Evolutionary conservation across 2,888 invertebrate species (phyloP).

Genomic region (Orchesellides sinensis): DNA sequence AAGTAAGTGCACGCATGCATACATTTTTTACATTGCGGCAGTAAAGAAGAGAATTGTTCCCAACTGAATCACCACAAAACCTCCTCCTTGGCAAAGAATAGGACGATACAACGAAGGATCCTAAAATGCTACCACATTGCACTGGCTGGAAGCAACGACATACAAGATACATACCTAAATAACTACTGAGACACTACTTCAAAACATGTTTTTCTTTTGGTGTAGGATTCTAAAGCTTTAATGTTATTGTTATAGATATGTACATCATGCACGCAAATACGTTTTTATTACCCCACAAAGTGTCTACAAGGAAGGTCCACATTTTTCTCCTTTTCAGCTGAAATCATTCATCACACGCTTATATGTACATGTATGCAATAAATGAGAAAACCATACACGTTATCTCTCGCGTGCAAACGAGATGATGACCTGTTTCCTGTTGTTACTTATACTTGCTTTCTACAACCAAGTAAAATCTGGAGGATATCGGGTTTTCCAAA

Average conservation of each 20-base stretch:
- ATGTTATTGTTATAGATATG: conserved; percentile 31
- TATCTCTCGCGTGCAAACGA: conserved; percentile 38
- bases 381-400: conserved; percentile 21
- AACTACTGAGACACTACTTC: background rate
- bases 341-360: conserved; percentile 49
- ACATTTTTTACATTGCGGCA: conserved; percentile 30
- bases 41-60: conserved; percentile 33
- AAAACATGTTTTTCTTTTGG: too few species aligned
- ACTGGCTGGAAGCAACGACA: background rate
- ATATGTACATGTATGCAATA: conserved; percentile 15
- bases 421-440: conserved; percentile 29
- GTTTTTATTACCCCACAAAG: conserved; percentile 39
- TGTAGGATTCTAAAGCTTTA: conserved; percentile 1
- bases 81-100: conserved; percentile 7
- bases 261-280: conserved; percentile 25
- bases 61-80: conserved; percentile 30
- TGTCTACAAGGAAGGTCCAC: background rate
- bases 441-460: background rate
- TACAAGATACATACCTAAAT: background rate
- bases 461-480: background rate
- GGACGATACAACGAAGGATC: background rate
- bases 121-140: background rate
- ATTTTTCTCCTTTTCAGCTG: conserved; percentile 9
- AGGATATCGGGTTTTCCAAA: conserved; percentile 23
- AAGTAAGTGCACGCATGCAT: conserved; percentile 25